These are phyloP conservation scores for Bucco capensis DNA, from an alignment of 2,113 vertebrate genomes.

Conservation along the genomic window DNA sequence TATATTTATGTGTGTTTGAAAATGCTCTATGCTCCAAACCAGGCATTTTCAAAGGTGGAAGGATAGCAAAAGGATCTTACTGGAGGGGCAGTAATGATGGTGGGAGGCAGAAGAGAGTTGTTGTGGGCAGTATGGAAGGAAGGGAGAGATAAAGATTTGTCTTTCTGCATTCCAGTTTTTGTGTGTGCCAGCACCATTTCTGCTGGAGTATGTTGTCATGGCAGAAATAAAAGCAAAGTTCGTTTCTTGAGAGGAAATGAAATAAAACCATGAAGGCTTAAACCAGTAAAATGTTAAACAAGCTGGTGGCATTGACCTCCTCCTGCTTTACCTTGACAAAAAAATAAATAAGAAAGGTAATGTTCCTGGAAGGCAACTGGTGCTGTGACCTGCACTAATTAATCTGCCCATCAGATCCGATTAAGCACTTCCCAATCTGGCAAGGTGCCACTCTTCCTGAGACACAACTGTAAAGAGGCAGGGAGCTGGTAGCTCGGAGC, in stretches of 20 bases:
- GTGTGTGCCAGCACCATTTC: not conserved
- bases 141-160: not conserved
- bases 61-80: not conserved
- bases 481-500: not conserved
- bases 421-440: conserved; percentile 49
- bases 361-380: conserved; percentile 16
- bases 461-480: conserved; percentile 37
- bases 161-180: not conserved
- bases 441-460: conserved; percentile 46
- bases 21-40: not conserved
- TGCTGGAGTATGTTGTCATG: not conserved
- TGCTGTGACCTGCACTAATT: not conserved
- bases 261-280: conserved; percentile 18
- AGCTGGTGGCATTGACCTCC: conserved; percentile 15
- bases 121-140: not conserved
- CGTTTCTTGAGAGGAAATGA: not conserved
- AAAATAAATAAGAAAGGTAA: not conserved
- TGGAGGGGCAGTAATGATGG: not conserved
- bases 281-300: conserved; percentile 32
- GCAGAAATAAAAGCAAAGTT: not conserved
- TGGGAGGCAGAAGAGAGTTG: not conserved
- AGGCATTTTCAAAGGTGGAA: not conserved
- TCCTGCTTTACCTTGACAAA: conserved; percentile 47
- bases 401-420: conserved; percentile 22
- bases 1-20: not conserved